These are phyloP conservation scores for Trinorchestia longiramus DNA, from an alignment of 1,140 invertebrate genomes.

Conservation along the genomic window DNA sequence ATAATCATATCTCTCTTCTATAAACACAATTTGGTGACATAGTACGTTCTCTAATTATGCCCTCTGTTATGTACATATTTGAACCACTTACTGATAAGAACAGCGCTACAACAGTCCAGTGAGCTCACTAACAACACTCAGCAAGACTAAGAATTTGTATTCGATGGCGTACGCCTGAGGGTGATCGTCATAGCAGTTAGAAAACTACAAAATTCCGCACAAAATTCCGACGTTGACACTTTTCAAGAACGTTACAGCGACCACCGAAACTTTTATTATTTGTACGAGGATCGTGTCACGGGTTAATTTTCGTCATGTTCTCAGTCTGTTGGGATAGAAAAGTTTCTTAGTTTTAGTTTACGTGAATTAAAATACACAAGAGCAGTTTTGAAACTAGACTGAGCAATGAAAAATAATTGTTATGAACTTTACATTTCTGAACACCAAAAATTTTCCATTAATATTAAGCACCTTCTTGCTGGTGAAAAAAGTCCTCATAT, in stretches of 20 bases:
- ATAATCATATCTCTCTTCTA: constrained; percentile 17
- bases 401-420: neutral
- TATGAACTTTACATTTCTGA: neutral
- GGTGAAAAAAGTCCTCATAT: neutral
- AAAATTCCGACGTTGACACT: neutral
- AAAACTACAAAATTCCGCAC: neutral
- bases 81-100: neutral
- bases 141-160: neutral
- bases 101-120: neutral
- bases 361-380: neutral
- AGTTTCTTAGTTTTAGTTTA: neutral
- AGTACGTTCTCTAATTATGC: constrained; percentile 21
- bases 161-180: neutral
- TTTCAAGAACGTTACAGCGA: neutral
- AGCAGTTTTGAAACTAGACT: neutral
- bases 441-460: neutral
- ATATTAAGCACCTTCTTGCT: neutral
- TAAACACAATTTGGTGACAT: neutral
- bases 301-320: neutral
- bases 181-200: constrained; percentile 6
- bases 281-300: neutral
- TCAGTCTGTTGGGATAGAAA: neutral
- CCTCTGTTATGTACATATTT: neutral
- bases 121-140: neutral
- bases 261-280: constrained; percentile 23